Conservation (phyloP, 2,797 vertebrate species). For the Artibeus jamaicensis region DNA sequence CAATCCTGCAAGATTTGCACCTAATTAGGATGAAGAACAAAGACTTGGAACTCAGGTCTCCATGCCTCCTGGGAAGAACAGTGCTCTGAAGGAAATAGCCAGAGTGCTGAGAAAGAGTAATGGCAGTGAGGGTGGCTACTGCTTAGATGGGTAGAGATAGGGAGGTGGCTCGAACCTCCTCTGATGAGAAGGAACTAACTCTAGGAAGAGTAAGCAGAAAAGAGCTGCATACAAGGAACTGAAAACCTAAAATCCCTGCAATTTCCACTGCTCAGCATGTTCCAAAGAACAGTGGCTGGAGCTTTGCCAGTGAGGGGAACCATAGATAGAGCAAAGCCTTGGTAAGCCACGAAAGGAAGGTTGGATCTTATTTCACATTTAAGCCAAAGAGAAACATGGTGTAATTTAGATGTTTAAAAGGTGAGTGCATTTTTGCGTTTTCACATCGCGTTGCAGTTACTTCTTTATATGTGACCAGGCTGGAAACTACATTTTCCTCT, state of each 20-base stretch:
- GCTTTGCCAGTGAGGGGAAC: background rate
- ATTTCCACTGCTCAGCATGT: background rate
- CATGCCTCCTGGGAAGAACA: background rate
- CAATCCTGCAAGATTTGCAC: background rate
- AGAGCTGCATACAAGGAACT: background rate
- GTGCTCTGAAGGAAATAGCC: background rate
- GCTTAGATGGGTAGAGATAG: background rate
- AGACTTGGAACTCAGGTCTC: background rate
- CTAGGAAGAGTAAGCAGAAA: background rate
- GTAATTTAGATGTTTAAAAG: background rate
- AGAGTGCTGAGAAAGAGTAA: background rate
- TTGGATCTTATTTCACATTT: background rate
- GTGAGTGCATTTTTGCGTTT: background rate
- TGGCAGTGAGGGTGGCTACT: background rate
- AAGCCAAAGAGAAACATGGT: background rate
- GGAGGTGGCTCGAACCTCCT: background rate
- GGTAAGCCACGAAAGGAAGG: background rate
- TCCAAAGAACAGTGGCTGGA: background rate
- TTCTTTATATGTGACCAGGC: background rate
- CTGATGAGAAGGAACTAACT: background rate
- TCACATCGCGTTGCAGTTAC: background rate
- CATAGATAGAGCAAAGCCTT: background rate
- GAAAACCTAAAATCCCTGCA: background rate
- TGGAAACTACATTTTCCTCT: background rate
- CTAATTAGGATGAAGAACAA: conserved; percentile 4